These are phyloP conservation scores for Magallana angulata DNA, from an alignment of 1,140 invertebrate genomes.

Conservation along the genomic window DNA sequence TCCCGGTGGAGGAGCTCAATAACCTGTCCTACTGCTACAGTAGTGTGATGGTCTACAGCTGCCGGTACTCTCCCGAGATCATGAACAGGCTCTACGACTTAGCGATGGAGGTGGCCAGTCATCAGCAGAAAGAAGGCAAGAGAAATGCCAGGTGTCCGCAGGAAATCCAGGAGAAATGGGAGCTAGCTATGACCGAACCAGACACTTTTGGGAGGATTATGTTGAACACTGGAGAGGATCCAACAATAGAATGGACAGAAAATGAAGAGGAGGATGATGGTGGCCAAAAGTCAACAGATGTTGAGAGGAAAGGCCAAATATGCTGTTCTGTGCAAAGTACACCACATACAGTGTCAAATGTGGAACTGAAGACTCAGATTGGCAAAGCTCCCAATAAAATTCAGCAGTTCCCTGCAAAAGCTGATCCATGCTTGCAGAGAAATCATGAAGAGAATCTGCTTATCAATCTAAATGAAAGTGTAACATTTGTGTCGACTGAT, in stretches of 20 bases:
- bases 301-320: not conserved
- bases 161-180: conserved; percentile 20
- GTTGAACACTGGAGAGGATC: not conserved
- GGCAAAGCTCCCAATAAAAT: too few relatives aligned
- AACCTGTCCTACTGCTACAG: conserved; percentile 33
- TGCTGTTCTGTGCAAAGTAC: too few relatives aligned
- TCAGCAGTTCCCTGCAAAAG: too few relatives aligned
- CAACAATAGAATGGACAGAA: not conserved
- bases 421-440: too few relatives aligned
- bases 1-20: not conserved
- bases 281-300: not conserved
- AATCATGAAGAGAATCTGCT: too few relatives aligned
- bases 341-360: too few relatives aligned
- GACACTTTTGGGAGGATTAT: not conserved
- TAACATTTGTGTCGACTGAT: too few relatives aligned
- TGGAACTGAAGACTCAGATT: too few relatives aligned
- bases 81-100: conserved; percentile 14
- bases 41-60: conserved; percentile 14
- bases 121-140: not conserved
- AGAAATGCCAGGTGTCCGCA: not conserved
- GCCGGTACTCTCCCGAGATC: not conserved
- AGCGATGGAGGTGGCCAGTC: not conserved
- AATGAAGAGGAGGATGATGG: not conserved
- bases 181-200: not conserved
- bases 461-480: too few relatives aligned